Conservation (phyloP, 1,140 invertebrate species). For the Anastrepha ludens region DNA sequence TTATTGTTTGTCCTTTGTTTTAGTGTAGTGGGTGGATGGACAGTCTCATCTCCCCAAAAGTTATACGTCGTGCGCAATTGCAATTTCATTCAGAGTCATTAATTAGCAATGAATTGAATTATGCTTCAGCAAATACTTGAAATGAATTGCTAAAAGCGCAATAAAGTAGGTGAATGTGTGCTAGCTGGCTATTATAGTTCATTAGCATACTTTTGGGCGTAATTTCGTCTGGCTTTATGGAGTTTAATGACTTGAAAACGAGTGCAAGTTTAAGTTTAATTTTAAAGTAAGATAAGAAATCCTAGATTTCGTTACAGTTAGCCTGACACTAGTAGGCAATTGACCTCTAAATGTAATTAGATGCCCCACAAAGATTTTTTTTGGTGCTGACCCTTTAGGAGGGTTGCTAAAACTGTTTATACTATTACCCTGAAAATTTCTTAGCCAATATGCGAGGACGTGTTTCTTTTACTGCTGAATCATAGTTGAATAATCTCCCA, state of each 20-base stretch:
- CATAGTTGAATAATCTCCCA: no score
- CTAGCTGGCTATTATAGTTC: not conserved
- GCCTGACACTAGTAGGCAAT: no score
- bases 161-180: not conserved
- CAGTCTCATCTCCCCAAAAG: not conserved
- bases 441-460: no score
- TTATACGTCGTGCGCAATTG: not conserved
- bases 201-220: slow-evolving; percentile 10
- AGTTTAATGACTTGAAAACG: not conserved
- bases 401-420: no score
- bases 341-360: no score
- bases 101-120: slow-evolving; percentile 30
- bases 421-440: no score
- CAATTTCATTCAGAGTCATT: not conserved
- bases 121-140: slow-evolving; percentile 11
- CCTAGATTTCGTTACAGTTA: no score
- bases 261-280: no score
- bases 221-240: not conserved
- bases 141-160: not conserved
- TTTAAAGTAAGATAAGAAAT: no score
- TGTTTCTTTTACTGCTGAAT: no score
- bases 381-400: no score
- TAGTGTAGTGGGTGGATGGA: not conserved
- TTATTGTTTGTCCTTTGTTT: not conserved
- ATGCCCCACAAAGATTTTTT: no score